Conservation (phyloP, 2,888 invertebrate species). For the Sceliomorpha sp. region DNA sequence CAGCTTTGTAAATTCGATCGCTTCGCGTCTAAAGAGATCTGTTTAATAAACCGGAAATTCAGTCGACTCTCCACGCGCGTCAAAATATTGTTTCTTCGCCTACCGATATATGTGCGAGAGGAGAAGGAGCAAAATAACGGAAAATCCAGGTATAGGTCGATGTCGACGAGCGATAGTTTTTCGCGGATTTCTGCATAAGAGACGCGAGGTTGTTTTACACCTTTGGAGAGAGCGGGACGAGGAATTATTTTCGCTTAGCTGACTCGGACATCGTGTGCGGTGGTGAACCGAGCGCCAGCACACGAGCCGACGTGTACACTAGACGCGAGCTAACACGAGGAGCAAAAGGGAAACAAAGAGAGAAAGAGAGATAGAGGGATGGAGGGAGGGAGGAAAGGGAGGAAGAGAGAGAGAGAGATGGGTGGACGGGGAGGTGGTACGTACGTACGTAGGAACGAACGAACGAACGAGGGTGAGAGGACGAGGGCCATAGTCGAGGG, state of each 20-base stretch:
- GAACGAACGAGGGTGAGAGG: no score
- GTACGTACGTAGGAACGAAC: no score
- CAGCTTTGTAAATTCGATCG: no score
- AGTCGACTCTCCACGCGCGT: no score
- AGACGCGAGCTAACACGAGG: constrained; percentile 14
- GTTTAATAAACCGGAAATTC: no score
- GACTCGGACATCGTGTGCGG: constrained; percentile 37
- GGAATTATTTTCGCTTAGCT: constrained; percentile 51
- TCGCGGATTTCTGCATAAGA: constrained; percentile 12
- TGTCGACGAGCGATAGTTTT: no score
- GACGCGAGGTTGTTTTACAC: constrained; percentile 24
- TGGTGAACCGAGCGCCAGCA: constrained; percentile 23
- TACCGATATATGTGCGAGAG: no score
- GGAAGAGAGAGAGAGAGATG: constrained; percentile 26
- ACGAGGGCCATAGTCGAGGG: constrained; percentile 40
- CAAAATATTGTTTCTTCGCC: no score
- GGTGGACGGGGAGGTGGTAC: constrained; percentile 36
- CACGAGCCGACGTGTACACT: constrained; percentile 17
- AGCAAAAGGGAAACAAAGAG: constrained; percentile 14
- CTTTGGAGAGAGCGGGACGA: constrained; percentile 27
- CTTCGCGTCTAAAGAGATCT: no score
- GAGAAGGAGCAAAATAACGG: no score
- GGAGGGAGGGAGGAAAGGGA: constrained; percentile 17
- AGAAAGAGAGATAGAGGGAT: constrained; percentile 12
- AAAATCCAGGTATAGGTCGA: no score